Evolutionary conservation across 2,113 vertebrate genomes (phyloP), one percentile per base, ranked within the genome.

Genomic region (Gopherus flavomarginatus): DNA sequence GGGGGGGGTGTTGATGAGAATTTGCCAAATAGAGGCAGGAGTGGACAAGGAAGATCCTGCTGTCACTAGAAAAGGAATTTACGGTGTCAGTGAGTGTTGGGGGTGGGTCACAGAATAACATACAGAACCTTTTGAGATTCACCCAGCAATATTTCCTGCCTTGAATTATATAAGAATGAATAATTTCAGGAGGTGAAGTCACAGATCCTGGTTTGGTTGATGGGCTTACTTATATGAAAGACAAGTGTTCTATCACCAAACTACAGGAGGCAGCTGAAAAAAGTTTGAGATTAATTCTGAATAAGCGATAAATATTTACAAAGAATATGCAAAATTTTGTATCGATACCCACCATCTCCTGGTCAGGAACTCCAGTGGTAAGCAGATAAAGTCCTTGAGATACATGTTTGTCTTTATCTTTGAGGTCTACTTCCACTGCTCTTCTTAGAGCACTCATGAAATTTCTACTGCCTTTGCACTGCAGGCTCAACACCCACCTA

Each of bases 301-400:
- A 53, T 10, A n/a, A 53, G n/a, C 29, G 12, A 13, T 1, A 83
- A 31, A 5, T 84, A 95, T 3, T 50, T 92, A 72, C 3, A 3
- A 8, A 12, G 50, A 56, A 17, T 83, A 54, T 5, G 84, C 22
- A 38, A 86, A 84, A 77, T 9, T 22, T 65, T 52, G 1, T 44
- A 50, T 53, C 49, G 24, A 81, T 35, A 97, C 98, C 77, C 75
- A 99, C 99, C 96, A 94, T 88, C 44, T 99, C 98, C 96, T 99
- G 98, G 96, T 99, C 98, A 12, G 98, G 98, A 80, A 99, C 78
- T 84, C 99, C 99, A 44, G 98, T 98, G 1, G 98, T 98, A 92
- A 99, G 97, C 56, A 99, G 96, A 92, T 99, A 99, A 80, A 99
- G 91, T 42, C 98, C 98, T 72, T 98, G 98, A 0, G 98, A 98